These are phyloP conservation scores for Lasioglossum malachurum DNA, from an alignment of 2,888 invertebrate species.

Conservation along the genomic window DNA sequence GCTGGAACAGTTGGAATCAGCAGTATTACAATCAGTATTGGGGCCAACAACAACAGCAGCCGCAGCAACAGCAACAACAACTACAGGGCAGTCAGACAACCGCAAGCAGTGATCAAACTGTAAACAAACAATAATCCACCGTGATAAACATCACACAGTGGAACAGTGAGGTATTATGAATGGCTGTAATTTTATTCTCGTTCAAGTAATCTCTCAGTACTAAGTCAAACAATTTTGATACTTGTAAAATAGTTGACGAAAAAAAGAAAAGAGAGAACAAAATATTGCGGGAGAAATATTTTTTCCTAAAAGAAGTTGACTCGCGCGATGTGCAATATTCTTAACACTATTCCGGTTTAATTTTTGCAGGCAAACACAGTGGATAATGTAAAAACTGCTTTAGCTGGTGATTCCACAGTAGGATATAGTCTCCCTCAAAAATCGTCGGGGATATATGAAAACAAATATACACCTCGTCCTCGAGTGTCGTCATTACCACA, in stretches of 20 bases:
- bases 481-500: conserved; percentile 68
- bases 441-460: conserved; percentile 73
- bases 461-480: conserved; percentile 59
- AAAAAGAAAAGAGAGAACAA: neutral
- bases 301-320: neutral
- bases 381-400: conserved; percentile 68
- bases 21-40: conserved; percentile 84
- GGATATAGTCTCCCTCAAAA: conserved; percentile 71
- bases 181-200: conserved; percentile 6
- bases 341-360: conserved; percentile 16
- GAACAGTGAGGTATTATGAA: conserved; percentile 78
- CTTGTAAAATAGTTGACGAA: neutral
- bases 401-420: conserved; percentile 68
- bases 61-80: conserved; percentile 79
- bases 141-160: conserved; percentile 75
- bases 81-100: conserved; percentile 79
- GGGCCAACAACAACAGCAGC: conserved; percentile 80
- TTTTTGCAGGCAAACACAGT: conserved; percentile 71
- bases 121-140: conserved; percentile 82
- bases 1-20: conserved; percentile 82
- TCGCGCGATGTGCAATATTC: neutral
- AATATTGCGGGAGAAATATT: neutral
- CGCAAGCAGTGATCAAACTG: conserved; percentile 79
- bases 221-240: neutral
- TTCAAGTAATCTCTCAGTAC: neutral